Conservation (phyloP, 2,797 vertebrate species). For the Fistularia commersonii region DNA sequence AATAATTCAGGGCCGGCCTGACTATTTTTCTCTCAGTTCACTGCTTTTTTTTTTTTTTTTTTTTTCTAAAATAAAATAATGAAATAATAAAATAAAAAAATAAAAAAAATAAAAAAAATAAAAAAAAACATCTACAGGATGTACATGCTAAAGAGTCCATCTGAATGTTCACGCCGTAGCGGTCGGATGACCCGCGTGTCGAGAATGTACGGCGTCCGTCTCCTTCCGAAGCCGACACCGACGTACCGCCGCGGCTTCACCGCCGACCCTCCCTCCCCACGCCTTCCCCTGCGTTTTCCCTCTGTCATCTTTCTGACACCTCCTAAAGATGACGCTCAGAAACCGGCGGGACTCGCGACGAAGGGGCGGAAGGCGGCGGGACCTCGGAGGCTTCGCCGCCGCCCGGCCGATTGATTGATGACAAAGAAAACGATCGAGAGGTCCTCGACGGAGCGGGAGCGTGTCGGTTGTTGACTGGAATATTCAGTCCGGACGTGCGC, state of each 20-base stretch:
- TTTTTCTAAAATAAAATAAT: no score
- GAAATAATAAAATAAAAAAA: no score
- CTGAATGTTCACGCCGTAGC: slow-evolving; percentile 21
- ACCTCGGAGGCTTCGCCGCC: slow-evolving; percentile 62
- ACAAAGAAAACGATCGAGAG: slow-evolving; percentile 54
- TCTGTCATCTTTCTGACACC: slow-evolving; percentile 60
- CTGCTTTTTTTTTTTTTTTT: no score
- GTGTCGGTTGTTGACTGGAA: slow-evolving; percentile 85
- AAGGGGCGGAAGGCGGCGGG: slow-evolving; percentile 48
- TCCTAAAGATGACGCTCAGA: slow-evolving; percentile 58
- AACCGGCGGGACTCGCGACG: slow-evolving; percentile 73
- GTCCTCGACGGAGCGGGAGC: slow-evolving; percentile 41
- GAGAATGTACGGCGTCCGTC: slow-evolving; percentile 33
- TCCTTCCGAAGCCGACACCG: slow-evolving; percentile 10
- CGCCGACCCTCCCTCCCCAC: no score
- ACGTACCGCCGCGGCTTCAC: neutral
- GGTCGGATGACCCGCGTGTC: slow-evolving; percentile 27
- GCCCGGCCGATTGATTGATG: slow-evolving; percentile 63
- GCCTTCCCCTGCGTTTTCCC: slow-evolving; percentile 18
- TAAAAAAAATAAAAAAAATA: no score
- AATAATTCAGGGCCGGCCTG: no score
- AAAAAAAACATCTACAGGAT: slow-evolving; percentile 4
- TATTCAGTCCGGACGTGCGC: slow-evolving; percentile 82
- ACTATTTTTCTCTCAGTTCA: no score
- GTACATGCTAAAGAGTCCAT: slow-evolving; percentile 20